Conservation (phyloP, 2,888 invertebrate species). For the Selenia dentaria region DNA sequence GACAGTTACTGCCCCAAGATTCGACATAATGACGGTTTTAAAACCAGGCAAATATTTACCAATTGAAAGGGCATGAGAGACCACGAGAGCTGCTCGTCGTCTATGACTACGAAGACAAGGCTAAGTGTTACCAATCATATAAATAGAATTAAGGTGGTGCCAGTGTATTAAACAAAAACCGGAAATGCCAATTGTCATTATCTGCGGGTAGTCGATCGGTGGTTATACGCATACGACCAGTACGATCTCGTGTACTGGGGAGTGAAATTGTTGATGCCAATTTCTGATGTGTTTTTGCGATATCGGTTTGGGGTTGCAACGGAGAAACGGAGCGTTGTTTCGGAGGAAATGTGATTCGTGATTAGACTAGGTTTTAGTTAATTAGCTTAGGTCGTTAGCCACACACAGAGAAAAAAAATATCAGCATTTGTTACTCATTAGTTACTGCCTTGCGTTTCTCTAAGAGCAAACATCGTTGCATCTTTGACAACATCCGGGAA, state of each 20-base stretch:
- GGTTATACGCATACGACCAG: not conserved
- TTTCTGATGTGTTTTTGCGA: not conserved
- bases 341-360: slow-evolving; percentile 6
- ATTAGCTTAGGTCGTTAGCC: not conserved
- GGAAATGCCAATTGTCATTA: slow-evolving; percentile 63
- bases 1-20: too few species aligned
- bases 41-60: too few species aligned
- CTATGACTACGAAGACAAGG: slow-evolving; percentile 4
- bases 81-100: slow-evolving; percentile 1
- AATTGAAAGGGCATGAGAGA: not conserved
- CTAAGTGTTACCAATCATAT: slow-evolving; percentile 8
- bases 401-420: too few species aligned
- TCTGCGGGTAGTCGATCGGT: slow-evolving; percentile 57
- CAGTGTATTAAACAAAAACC: slow-evolving; percentile 2
- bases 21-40: too few species aligned
- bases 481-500: too few species aligned
- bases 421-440: too few species aligned
- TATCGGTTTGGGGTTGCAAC: not conserved
- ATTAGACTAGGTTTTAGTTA: not conserved
- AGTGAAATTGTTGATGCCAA: not conserved
- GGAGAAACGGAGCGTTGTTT: not conserved
- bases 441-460: too few species aligned
- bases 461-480: too few species aligned
- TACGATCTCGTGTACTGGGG: not conserved
- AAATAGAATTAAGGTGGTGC: slow-evolving; percentile 9